Evolutionary conservation across 2,797 vertebrate species (phyloP).

Genomic region (Rhabdophis nuchalis): DNA sequence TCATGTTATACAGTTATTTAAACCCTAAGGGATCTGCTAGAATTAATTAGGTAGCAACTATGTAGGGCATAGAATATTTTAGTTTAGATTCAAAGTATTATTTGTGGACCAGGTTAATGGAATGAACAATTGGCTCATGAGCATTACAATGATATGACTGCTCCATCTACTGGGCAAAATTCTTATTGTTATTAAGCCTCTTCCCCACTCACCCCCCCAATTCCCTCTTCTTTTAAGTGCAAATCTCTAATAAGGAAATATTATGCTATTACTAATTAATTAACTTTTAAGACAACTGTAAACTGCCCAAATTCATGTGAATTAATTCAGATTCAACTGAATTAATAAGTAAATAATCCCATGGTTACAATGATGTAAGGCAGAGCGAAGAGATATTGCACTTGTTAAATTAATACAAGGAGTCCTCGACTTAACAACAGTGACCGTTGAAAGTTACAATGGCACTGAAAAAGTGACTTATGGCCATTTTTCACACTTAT

Average conservation of each 20-base stretch:
- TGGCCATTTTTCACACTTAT: too few species aligned
- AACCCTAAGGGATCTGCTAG: not conserved
- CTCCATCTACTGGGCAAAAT: conserved; percentile 56
- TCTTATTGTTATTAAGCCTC: not conserved
- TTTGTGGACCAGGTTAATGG: fast-evolving
- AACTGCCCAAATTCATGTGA: not conserved
- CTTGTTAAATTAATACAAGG: not conserved
- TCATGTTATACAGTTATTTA: not conserved
- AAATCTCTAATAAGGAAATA: not conserved
- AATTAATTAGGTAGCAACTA: not conserved
- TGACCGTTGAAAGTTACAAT: too few species aligned
- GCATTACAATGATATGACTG: not conserved
- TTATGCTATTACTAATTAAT: not conserved
- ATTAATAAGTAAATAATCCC: not conserved
- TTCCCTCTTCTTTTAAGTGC: not conserved
- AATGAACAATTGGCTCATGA: not conserved
- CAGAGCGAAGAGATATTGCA: not conserved
- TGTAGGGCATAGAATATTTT: not conserved
- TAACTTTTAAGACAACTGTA: not conserved
- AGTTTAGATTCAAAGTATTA: not conserved
- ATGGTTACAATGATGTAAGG: not conserved
- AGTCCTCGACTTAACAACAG: too few species aligned
- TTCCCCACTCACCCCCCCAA: not conserved
- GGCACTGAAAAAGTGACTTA: too few species aligned
- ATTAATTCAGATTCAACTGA: not conserved